Percentiles rank a stretch among this genome's conserved stretches.
These are phyloP conservation scores for Solenodon paradoxus DNA, from an alignment of 2,113 vertebrate genomes.

Conservation along the genomic window DNA sequence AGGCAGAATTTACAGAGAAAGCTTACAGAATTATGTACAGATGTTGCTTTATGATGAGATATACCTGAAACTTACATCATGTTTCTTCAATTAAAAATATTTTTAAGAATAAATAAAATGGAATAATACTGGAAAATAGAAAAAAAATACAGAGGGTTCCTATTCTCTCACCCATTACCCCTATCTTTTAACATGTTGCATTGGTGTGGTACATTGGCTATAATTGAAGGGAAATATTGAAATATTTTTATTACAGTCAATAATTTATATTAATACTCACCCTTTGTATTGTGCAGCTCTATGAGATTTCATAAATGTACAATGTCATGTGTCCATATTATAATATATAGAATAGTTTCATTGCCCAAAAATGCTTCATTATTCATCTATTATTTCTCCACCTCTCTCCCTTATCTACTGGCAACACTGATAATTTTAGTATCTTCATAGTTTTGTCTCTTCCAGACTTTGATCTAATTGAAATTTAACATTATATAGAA, in stretches of 20 bases:
- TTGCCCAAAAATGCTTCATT: background rate
- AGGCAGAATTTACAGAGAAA: no score
- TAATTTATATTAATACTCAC: background rate
- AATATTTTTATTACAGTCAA: background rate
- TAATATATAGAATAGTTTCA: background rate
- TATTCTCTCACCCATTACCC: background rate
- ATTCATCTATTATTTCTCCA: background rate
- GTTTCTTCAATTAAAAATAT: no score
- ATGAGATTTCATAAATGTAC: background rate
- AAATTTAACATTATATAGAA: background rate
- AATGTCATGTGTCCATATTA: background rate
- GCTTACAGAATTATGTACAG: no score
- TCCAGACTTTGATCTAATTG: background rate
- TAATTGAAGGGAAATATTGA: background rate
- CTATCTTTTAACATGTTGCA: background rate
- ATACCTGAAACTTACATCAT: no score
- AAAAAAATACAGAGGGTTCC: background rate
- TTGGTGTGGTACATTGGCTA: background rate
- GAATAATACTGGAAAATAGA: no score
- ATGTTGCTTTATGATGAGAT: no score
- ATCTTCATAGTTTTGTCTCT: background rate
- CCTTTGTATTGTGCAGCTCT: background rate
- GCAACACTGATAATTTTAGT: background rate
- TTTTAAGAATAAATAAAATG: no score
- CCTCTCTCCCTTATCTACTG: background rate